These are phyloP conservation scores for Pyrocoelia pectoralis DNA, from an alignment of 2,888 invertebrate genomes.

Conservation along the genomic window DNA sequence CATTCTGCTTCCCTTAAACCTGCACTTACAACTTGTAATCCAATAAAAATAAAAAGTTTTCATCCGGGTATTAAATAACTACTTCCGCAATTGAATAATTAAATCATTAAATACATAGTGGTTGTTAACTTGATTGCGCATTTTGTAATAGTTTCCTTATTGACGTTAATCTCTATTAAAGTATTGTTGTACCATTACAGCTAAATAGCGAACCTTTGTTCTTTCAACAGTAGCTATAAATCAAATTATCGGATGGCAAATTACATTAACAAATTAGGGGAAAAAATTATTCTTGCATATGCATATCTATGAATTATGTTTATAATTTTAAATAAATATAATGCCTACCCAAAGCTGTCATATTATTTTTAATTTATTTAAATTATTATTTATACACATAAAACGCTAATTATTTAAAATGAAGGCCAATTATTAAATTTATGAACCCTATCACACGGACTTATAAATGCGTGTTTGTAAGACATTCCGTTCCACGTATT, in stretches of 20 bases:
- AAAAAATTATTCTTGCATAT: not conserved
- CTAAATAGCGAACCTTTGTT: not conserved
- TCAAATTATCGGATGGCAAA: slow-evolving; percentile 7
- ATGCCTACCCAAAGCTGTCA: slow-evolving; percentile 7
- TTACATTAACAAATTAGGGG: slow-evolving; percentile 7
- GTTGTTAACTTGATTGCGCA: slow-evolving; percentile 2
- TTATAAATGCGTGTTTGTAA: slow-evolving; percentile 24
- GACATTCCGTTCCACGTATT: slow-evolving; percentile 30
- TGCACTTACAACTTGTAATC: not conserved
- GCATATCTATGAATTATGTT: not conserved
- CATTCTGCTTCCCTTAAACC: no score
- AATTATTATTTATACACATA: slow-evolving; percentile 12
- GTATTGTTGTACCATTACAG: not conserved
- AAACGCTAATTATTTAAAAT: slow-evolving; percentile 31
- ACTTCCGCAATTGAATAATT: slow-evolving; percentile 7
- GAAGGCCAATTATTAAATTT: slow-evolving; percentile 31
- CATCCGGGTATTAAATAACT: not conserved
- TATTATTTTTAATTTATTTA: slow-evolving; percentile 16
- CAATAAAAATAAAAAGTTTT: not conserved
- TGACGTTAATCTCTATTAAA: not conserved
- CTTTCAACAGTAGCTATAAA: not conserved
- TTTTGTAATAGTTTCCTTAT: slow-evolving; percentile 9
- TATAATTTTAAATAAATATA: slow-evolving; percentile 10
- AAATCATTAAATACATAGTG: not conserved
- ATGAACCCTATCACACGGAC: slow-evolving; percentile 18